phyloP scores from a whole-genome alignment of 2,113 vertebrate genomes.

The Egretta garzetta region DNA sequence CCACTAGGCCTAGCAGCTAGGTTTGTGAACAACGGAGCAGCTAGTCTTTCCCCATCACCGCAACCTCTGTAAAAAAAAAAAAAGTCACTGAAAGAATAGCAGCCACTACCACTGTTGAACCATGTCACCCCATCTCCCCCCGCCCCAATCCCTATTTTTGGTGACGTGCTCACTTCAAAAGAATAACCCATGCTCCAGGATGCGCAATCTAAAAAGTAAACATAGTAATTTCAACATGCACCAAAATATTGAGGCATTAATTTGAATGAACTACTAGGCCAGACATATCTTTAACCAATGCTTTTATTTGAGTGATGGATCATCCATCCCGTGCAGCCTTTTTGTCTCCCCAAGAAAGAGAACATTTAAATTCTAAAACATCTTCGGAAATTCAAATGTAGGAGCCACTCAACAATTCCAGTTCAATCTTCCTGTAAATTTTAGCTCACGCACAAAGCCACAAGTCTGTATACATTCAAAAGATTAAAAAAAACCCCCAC shows the following conservation, averaged over 20 bases:
- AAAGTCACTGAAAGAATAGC: background rate
- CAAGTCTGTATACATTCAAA: background rate
- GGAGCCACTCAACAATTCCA: background rate
- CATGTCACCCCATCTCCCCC: background rate
- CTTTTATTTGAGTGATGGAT: background rate
- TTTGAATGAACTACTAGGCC: background rate
- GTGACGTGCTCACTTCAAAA: background rate
- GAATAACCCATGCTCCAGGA: background rate
- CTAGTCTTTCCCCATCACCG: background rate
- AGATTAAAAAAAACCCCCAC: background rate
- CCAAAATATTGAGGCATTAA: background rate
- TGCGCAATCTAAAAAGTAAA: background rate
- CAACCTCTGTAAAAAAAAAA: background rate
- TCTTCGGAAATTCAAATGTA: background rate
- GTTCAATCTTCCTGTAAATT: background rate
- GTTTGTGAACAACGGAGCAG: background rate
- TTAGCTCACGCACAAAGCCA: background rate
- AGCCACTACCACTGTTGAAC: background rate
- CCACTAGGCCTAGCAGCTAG: fast-evolving
- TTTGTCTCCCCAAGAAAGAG: background rate
- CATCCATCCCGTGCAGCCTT: background rate
- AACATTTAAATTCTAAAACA: background rate
- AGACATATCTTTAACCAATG: background rate
- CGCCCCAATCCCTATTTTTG: background rate
- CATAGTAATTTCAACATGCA: background rate